Evolutionary conservation across 2,888 invertebrate species (phyloP), one percentile per base, ranked within the genome.

Genomic region (Catocala fraxini): DNA sequence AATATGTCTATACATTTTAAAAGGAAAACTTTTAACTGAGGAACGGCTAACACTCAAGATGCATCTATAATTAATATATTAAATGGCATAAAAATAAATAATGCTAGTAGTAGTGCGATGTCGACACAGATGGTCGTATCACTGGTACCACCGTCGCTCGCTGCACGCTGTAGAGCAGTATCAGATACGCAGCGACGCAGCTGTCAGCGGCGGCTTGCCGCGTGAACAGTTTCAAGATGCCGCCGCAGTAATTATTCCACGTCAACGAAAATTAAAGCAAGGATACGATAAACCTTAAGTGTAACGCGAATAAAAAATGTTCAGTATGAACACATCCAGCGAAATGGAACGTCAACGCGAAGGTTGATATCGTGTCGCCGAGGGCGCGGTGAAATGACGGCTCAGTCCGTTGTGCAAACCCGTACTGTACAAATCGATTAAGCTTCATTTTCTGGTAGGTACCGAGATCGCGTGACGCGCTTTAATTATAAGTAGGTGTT

Each of bases 401-500:
- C 81, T 75, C 82, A 81, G 81, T 80, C 73, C 76, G 79, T 86
- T 84, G 80, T 80, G 80, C 66, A 89, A 91, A 89, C 87, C 86
- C 77, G 88, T 88, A 88, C 84, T 77, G 80, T 76, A 81, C 82
- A 90, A 92, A 93, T 91, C 92, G 91, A 92, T 92, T 91, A 90
- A 84, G 80, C 82, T 85, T 88, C 86, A 87, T 89, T 89, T 89
- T 89, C 84, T 85, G 86, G 81, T 87, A 82, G 80, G 81, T 85
- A 81, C 81, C 70, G 77, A 80, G 87, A 87, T 92, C 88, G 92
- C 93, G 92, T 93, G 93, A 90, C 89, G 85, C 78, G 81, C 85
- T 81, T 89, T 92, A 93, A 93, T 93, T 93, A 91, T 85, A 79
- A 75, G 70, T 80, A 92, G 92, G 93, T 93, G 93, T 93, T 91